Evolutionary conservation across 2,113 vertebrate genomes (phyloP).

Genomic region (Microtus montanus): DNA sequence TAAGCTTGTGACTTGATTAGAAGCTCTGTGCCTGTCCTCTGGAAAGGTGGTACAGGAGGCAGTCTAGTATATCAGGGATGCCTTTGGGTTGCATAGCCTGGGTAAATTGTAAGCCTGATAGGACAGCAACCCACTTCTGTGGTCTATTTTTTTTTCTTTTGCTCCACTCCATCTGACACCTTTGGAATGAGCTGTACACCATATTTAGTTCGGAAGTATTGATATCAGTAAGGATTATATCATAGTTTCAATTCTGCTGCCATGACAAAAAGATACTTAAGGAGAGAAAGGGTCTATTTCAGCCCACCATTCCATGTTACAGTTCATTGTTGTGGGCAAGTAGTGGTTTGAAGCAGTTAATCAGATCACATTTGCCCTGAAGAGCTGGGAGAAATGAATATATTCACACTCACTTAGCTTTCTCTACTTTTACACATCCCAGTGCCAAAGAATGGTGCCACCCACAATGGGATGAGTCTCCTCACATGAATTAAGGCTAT

Average conservation of each 20-base stretch:
- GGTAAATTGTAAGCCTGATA: not conserved
- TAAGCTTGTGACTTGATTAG: conserved; percentile 84
- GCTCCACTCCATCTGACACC: not conserved
- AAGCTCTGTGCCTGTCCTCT: conserved; percentile 85
- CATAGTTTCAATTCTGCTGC: not conserved
- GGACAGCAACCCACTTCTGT: not conserved
- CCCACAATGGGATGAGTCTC: not conserved
- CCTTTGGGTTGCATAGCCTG: conserved; percentile 47
- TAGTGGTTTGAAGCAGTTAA: not conserved
- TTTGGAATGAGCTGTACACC: conserved; percentile 39
- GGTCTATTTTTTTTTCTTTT: not conserved
- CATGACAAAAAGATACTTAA: too few species aligned
- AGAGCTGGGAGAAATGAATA: not conserved
- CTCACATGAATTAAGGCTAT: not conserved
- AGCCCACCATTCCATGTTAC: not conserved
- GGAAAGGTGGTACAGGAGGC: conserved; percentile 83
- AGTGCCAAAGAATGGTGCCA: not conserved
- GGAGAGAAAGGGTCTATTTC: not conserved
- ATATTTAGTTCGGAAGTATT: not conserved
- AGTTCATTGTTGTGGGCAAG: not conserved
- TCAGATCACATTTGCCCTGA: not conserved
- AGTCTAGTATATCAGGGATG: conserved; percentile 81
- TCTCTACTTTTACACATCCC: not conserved
- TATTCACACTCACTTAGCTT: not conserved
- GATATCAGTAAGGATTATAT: not conserved